phyloP scores from a whole-genome alignment of 2,113 vertebrate species.

The Merops nubicus region DNA sequence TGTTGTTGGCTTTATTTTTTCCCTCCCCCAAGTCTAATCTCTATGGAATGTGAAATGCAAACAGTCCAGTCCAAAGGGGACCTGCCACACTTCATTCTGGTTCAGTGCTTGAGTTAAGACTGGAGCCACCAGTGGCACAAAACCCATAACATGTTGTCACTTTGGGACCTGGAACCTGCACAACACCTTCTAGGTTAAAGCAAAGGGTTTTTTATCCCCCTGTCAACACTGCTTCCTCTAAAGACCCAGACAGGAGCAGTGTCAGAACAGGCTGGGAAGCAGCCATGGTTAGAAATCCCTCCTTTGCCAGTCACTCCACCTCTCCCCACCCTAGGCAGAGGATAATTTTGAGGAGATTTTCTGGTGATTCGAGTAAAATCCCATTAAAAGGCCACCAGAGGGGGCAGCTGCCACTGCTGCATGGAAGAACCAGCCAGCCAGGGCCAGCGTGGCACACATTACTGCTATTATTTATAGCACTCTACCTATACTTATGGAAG shows the following conservation, averaged over 20 bases:
- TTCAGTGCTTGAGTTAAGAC: neutral
- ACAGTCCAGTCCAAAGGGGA: accelerated
- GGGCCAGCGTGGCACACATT: neutral
- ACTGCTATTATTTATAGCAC: conserved; percentile 36
- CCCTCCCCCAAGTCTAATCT: neutral
- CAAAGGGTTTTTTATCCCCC: accelerated
- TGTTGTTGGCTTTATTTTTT: no score
- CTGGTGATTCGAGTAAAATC: neutral
- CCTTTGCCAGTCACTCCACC: neutral
- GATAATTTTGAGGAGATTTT: neutral
- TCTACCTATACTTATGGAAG: conserved; percentile 56
- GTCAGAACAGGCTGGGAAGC: neutral
- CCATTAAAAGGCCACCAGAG: neutral
- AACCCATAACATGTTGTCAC: neutral
- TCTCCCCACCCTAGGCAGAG: neutral
- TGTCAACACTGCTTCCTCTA: neutral
- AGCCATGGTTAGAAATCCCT: neutral
- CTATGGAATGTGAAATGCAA: neutral
- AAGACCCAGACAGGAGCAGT: accelerated
- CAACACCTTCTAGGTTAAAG: neutral
- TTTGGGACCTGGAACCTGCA: neutral
- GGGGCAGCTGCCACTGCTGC: neutral
- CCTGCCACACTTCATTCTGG: neutral
- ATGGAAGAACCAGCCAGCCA: neutral
- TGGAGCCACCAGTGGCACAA: neutral